Conservation (phyloP, 2,113 vertebrate species). For the Herpetotheres cachinnans region DNA sequence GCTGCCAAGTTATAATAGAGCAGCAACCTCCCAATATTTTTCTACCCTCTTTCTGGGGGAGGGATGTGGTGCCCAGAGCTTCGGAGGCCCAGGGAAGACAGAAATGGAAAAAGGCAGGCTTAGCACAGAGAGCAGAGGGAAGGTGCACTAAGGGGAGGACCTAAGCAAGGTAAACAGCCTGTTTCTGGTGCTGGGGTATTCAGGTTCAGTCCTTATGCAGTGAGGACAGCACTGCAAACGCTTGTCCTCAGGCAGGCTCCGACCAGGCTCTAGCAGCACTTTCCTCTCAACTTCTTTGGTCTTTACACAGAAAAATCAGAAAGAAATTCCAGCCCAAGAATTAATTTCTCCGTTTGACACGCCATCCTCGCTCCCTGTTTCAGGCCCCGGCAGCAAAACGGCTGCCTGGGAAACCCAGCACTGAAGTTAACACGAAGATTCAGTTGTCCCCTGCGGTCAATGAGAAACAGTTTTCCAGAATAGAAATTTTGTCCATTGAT, state of each 20-base stretch:
- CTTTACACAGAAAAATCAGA: background rate
- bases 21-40: conserved; percentile 25
- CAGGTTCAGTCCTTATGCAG: background rate
- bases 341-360: background rate
- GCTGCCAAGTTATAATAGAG: conserved; percentile 28
- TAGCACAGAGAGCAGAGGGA: background rate
- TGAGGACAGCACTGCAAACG: background rate
- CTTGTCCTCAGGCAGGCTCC: background rate
- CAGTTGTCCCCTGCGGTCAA: background rate
- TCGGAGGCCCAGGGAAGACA: background rate
- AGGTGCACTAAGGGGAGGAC: background rate
- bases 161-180: background rate
- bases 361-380: background rate
- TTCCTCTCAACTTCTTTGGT: background rate
- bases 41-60: background rate
- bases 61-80: background rate
- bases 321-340: background rate
- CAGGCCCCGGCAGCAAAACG: background rate
- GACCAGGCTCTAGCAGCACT: background rate
- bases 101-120: background rate
- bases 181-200: background rate
- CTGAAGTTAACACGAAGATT: background rate
- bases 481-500: background rate
- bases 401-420: background rate
- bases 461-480: background rate